Evolutionary conservation across 1,140 invertebrate genomes (phyloP).

Genomic region (Euglossa dilemma): DNA sequence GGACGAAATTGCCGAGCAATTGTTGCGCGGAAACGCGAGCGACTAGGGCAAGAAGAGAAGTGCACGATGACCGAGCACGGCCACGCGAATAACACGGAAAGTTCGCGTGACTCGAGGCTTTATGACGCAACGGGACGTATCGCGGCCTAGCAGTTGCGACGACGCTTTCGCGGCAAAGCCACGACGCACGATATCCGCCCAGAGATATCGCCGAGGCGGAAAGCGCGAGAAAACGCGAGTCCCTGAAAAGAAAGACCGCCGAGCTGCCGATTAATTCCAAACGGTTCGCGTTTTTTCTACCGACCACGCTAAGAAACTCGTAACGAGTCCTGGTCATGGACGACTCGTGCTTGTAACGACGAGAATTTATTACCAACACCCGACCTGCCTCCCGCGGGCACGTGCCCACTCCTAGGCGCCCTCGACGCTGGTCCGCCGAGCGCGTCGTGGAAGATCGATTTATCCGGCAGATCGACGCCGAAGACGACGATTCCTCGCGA

Average conservation of each 20-base stretch:
- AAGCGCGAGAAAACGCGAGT: constrained; percentile 12
- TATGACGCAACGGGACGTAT: constrained; percentile 6
- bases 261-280: background rate
- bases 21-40: background rate
- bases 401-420: no score
- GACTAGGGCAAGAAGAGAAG: background rate
- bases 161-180: background rate
- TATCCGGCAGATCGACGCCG: background rate
- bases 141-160: background rate
- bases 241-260: background rate
- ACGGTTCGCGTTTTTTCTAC: background rate
- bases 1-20: constrained; percentile 13
- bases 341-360: no score
- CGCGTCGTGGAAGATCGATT: no score
- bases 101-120: constrained; percentile 10
- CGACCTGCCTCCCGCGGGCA: background rate
- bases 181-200: background rate
- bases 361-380: background rate
- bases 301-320: background rate
- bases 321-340: background rate
- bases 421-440: no score
- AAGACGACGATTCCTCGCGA: background rate
- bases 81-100: constrained; percentile 11
- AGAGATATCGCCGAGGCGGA: background rate
- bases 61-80: constrained; percentile 13